Percentiles rank a stretch among this genome's conserved stretches.
phyloP scores from a whole-genome alignment of 2,113 vertebrate genomes.

The Columba janthina region DNA sequence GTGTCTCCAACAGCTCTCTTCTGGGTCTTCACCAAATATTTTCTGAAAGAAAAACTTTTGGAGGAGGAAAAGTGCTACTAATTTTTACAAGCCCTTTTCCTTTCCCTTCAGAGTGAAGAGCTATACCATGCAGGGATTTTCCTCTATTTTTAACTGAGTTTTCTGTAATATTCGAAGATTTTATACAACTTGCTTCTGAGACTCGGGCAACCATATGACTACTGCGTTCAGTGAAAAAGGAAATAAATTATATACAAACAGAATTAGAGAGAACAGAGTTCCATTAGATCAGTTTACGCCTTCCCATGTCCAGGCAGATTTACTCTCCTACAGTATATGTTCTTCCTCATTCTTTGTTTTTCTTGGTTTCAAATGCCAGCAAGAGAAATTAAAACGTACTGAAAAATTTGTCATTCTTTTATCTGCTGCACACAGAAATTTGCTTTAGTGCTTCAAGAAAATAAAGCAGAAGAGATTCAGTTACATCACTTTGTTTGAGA shows the following conservation, averaged over 20 bases:
- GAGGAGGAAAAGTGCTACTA: neutral
- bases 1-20: neutral
- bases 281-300: neutral
- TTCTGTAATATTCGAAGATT: neutral
- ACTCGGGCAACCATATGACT: neutral
- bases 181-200: neutral
- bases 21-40: neutral
- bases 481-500: neutral
- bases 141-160: neutral
- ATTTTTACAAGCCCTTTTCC: neutral
- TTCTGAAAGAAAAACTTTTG: no score
- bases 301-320: neutral
- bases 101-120: neutral
- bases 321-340: accelerated
- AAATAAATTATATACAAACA: neutral
- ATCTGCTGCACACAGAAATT: neutral
- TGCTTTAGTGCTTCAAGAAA: neutral
- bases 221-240: neutral
- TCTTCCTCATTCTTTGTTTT: neutral
- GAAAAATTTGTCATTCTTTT: neutral
- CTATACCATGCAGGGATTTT: neutral
- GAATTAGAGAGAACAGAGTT: neutral
- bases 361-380: neutral
- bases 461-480: neutral
- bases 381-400: neutral